phyloP scores from a whole-genome alignment of 2,888 invertebrate species.

The Andrena praecox region DNA sequence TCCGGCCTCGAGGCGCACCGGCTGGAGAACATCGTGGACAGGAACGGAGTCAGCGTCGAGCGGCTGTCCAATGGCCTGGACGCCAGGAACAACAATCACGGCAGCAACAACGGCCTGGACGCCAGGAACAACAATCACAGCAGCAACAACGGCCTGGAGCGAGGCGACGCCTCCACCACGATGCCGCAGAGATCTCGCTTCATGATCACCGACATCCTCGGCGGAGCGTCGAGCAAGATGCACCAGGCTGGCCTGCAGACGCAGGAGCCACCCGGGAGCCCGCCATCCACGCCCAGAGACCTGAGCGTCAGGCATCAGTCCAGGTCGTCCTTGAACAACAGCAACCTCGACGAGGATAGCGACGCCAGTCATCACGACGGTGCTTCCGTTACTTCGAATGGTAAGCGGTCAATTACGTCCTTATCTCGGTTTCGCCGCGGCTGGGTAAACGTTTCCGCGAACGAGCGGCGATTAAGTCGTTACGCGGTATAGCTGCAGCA shows the following conservation, averaged over 20 bases:
- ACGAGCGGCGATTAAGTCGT: conserved; percentile 17
- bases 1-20: conserved; percentile 79
- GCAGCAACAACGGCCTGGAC: conserved; percentile 74
- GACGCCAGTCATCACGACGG: conserved; percentile 85
- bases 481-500: not conserved
- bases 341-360: conserved; percentile 87
- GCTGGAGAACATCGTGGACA: conserved; percentile 75
- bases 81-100: conserved; percentile 66
- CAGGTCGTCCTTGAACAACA: conserved; percentile 86
- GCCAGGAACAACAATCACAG: conserved; percentile 66
- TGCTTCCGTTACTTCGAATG: conserved; percentile 86
- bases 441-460: conserved; percentile 32
- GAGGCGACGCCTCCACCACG: conserved; percentile 74
- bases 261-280: conserved; percentile 82
- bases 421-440: conserved; percentile 24
- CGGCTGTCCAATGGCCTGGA: conserved; percentile 78
- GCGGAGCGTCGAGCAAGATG: conserved; percentile 85
- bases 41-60: conserved; percentile 73
- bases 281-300: conserved; percentile 87
- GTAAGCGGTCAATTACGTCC: conserved; percentile 82
- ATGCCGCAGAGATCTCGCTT: conserved; percentile 91
- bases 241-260: conserved; percentile 75
- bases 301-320: conserved; percentile 87
- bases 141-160: conserved; percentile 63
- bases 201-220: conserved; percentile 96